phyloP scores from a whole-genome alignment of 53 echinoderm and acorn worm genomes.

The Arbacia lixula region DNA sequence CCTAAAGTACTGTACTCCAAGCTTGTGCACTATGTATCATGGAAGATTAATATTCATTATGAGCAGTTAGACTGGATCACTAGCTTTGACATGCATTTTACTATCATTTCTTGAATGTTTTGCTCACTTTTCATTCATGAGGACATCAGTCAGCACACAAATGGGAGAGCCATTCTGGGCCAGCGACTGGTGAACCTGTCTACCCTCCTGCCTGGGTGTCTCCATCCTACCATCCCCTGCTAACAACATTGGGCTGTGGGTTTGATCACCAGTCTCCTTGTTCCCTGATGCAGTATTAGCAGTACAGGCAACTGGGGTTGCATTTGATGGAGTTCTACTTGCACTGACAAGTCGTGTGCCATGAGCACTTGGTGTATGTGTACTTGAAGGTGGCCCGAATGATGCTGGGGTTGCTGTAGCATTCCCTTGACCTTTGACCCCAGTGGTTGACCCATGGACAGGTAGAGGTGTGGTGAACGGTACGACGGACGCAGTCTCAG shows the following conservation, averaged over 20 bases:
- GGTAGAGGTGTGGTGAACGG: slow-evolving; percentile 28
- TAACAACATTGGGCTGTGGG: slow-evolving; percentile 2
- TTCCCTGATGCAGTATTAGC: slow-evolving; percentile 8
- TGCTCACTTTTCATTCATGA: slow-evolving; percentile 53
- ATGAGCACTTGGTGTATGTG: neutral
- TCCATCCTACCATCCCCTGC: slow-evolving; percentile 13
- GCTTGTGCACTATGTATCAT: no score
- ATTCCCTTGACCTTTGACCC: no score
- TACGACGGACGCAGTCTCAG: neutral
- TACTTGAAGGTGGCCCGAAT: neutral
- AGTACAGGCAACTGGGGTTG: no score
- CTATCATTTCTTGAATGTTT: no score
- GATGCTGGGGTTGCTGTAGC: slow-evolving; percentile 5
- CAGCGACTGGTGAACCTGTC: neutral
- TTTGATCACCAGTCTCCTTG: slow-evolving; percentile 25
- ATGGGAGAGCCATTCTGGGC: slow-evolving; percentile 19
- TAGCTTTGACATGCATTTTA: no score
- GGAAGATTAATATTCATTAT: no score
- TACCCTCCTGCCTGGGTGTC: slow-evolving; percentile 33
- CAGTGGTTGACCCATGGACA: neutral
- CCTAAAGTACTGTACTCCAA: no score
- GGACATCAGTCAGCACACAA: slow-evolving; percentile 29
- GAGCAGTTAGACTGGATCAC: no score
- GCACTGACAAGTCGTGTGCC: no score
- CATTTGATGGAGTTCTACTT: slow-evolving; percentile 1